A percentile compares a stretch with the other conserved stretches of the same genome.
Conservation (phyloP, 2,888 invertebrate species). For the Biston stratarius region DNA sequence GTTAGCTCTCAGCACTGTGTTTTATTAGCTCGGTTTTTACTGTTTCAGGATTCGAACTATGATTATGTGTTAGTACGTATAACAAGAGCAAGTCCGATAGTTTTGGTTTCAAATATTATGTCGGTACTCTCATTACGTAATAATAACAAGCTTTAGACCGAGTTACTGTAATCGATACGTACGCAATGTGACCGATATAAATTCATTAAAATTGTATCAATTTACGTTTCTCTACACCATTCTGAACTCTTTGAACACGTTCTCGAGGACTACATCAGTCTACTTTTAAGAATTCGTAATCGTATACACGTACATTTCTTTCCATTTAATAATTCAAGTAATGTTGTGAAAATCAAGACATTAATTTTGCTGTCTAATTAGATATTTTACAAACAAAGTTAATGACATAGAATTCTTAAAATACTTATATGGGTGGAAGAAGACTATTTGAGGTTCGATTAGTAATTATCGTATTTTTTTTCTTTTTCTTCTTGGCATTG, state of each 20-base stretch:
- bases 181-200: conserved; percentile 29
- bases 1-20: no score
- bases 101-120: neutral
- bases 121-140: neutral
- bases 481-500: no score
- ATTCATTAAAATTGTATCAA: conserved; percentile 22
- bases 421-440: neutral
- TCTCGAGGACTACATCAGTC: neutral
- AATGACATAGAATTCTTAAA: no score
- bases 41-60: neutral
- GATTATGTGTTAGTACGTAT: neutral
- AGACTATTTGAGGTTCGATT: no score
- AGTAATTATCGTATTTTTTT: no score
- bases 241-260: conserved; percentile 1
- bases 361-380: neutral
- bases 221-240: conserved; percentile 5
- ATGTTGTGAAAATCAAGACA: neutral
- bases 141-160: conserved; percentile 8
- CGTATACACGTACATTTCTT: neutral
- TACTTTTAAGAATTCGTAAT: conserved; percentile 11
- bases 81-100: neutral
- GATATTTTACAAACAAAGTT: neutral
- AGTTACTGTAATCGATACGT: conserved; percentile 21
- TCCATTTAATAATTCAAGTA: neutral
- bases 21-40: no score